Base-by-base conservation (phyloP, 2,888 invertebrate genomes). In the Apotomis betuletana region DNA sequence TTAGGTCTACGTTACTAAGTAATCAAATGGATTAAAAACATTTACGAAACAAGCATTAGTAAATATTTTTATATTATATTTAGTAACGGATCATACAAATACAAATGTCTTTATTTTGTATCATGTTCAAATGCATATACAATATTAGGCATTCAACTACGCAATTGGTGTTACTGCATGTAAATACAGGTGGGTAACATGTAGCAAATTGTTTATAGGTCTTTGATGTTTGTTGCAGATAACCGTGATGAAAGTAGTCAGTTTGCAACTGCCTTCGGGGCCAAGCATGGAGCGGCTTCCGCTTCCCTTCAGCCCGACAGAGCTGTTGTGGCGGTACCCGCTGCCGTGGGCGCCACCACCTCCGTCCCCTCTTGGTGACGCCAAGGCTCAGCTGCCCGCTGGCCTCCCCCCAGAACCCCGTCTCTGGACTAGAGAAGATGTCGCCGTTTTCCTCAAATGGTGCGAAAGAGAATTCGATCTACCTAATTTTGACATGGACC, bases 391-490 rank as follows among this genome's bases (percentile, higher is more conserved):
- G 86, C 92, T 98, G 80, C 98, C 98, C 44, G 94, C 96, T 55
- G 96, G 95, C 79, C 93, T 98, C 90, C 97, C 97, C 57, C 95
- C 96, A 81, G 98, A 98, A 94, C 98, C 98, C 8, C 94, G 98
- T 81, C 91, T 97, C 63, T 98, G 98, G 98, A 96, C 96, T 70
- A 95, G 98, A 78, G 98, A 98, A 79, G 98, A 98, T 86, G 98
- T 98, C 27, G 94, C 95, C 60, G 95, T 96, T 68, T 98, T 98
- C 89, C 92, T 98, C 64, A 96, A 97, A 84, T 98, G 98, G 96
- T 97, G 98, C 78, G 98, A 98, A 89, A 94, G 97, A 77, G 98
- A 98, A 91, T 98, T 98, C 87, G 98, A 98, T 89, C 93, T 98
- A 78, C 98, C 98, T 67, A 96, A 96, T 80, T 97, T 98, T 85